phyloP scores from a whole-genome alignment of 2,113 vertebrate species.

The Campylorhamphus procurvoides region DNA sequence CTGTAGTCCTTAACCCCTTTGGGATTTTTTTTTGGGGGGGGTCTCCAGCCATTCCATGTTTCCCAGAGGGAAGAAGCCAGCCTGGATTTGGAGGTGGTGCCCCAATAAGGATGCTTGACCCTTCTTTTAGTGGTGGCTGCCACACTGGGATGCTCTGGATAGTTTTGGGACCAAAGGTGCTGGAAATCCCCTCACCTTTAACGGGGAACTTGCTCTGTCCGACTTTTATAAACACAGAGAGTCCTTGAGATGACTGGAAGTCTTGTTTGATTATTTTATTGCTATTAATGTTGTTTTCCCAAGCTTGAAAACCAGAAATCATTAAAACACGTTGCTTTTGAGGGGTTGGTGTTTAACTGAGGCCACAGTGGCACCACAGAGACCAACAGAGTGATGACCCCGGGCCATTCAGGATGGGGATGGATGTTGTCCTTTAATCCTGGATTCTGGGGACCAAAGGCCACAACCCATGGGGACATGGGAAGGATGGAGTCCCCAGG shows the following conservation, averaged over 20 bases:
- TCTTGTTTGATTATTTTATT: neutral
- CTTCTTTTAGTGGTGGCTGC: neutral
- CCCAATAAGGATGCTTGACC: neutral
- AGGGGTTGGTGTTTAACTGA: neutral
- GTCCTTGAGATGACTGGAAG: neutral
- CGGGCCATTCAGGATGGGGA: neutral
- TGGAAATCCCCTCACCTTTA: neutral
- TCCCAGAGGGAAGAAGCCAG: neutral
- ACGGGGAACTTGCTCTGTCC: rapidly evolving
- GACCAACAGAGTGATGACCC: too few relatives aligned
- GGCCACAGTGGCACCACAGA: rapidly evolving
- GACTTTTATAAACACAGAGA: neutral
- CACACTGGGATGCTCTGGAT: rapidly evolving
- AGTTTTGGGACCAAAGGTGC: neutral
- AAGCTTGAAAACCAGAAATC: neutral
- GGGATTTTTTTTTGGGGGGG: neutral
- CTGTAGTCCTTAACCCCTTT: neutral
- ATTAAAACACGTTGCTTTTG: neutral
- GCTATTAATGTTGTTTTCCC: neutral
- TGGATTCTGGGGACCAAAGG: neutral
- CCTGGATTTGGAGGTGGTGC: neutral
- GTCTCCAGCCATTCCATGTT: rapidly evolving
- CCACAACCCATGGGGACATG: rapidly evolving
- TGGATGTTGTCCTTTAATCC: neutral
- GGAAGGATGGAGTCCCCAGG: neutral